Conservation (phyloP, 2,797 vertebrate species). For the Lemur catta region DNA sequence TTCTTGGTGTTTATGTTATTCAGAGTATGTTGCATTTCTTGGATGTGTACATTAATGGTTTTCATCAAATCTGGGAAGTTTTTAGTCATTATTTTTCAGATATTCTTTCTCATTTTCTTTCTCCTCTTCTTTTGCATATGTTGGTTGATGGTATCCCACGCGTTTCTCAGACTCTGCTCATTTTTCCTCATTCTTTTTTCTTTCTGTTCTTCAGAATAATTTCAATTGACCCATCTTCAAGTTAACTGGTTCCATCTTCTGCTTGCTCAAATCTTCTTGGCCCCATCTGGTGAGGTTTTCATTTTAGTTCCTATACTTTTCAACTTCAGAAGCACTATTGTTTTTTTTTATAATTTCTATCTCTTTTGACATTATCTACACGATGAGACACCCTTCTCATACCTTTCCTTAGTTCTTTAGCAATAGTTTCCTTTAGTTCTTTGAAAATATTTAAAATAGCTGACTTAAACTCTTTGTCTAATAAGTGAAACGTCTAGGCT, state of each 20-base stretch:
- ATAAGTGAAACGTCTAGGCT: not conserved
- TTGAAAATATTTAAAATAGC: not conserved
- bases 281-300: not conserved
- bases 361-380: not conserved
- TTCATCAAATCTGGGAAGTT: not conserved
- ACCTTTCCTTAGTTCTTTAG: not conserved
- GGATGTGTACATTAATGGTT: not conserved
- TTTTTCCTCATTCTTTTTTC: not conserved
- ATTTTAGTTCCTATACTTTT: not conserved
- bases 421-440: not conserved
- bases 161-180: not conserved
- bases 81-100: not conserved
- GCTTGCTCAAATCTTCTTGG: not conserved
- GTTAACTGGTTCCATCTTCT: not conserved
- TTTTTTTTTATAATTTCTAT: not conserved
- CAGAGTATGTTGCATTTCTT: not conserved
- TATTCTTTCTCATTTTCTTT: not conserved
- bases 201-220: not conserved
- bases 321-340: not conserved
- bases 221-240: not conserved
- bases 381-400: not conserved
- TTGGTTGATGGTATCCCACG: not conserved
- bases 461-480: not conserved
- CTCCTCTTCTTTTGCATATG: not conserved
- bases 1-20: not conserved